Conservation (phyloP, 2,113 vertebrate genomes). For the Elephas maximus region DNA sequence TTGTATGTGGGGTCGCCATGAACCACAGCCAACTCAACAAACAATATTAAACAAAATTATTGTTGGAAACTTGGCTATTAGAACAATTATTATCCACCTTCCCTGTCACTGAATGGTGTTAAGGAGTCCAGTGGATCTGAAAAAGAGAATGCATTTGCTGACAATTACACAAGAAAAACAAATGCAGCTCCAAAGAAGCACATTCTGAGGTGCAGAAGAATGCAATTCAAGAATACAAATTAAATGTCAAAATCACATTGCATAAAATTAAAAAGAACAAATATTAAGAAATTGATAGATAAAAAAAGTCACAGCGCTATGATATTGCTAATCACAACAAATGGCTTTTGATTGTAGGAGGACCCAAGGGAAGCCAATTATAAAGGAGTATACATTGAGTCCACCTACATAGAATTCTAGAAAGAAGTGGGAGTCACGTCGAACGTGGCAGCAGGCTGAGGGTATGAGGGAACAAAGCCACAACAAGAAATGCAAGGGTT, state of each 20-base stretch:
- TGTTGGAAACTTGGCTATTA: neutral
- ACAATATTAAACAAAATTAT: neutral
- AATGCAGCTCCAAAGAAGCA: conserved; percentile 53
- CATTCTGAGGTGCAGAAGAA: conserved; percentile 35
- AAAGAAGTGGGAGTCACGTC: neutral
- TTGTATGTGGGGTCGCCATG: neutral
- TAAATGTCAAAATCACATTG: conserved; percentile 51
- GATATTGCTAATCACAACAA: conserved; percentile 25
- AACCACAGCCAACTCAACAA: neutral
- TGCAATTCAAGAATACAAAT: neutral
- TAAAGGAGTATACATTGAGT: neutral
- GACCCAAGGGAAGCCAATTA: neutral
- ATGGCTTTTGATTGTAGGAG: neutral
- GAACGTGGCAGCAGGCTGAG: neutral
- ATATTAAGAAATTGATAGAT: conserved; percentile 35
- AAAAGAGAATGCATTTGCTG: conserved; percentile 63
- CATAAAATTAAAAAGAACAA: neutral
- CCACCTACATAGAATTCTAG: neutral
- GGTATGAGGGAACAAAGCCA: conserved; percentile 18
- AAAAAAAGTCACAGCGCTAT: conserved; percentile 17
- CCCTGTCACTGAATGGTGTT: neutral
- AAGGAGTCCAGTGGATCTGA: conserved; percentile 9
- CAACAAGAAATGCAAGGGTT: conserved; percentile 28
- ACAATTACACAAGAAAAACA: conserved; percentile 41
- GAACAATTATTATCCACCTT: conserved; percentile 35